These are phyloP conservation scores for Campoletis sonorensis DNA, from an alignment of 1,140 invertebrate genomes.

Conservation along the genomic window DNA sequence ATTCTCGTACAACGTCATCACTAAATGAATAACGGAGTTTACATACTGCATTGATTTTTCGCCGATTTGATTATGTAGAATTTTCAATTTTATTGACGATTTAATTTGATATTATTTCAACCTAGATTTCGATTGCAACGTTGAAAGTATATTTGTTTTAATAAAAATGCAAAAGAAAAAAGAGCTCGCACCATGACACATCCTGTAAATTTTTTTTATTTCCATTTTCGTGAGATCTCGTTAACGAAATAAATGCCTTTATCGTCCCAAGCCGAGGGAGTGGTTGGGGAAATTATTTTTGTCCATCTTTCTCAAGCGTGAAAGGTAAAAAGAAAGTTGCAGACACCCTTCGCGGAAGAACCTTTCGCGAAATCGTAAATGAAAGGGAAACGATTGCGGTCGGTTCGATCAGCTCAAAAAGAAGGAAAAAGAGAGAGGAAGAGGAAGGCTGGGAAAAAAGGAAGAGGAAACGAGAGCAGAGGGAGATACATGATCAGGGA, in stretches of 20 bases:
- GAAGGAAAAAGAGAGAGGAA: too few species aligned
- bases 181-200: background rate
- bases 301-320: slow-evolving; percentile 1
- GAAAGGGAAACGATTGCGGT: background rate
- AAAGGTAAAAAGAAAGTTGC: slow-evolving; percentile 16
- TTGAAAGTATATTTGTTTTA: background rate
- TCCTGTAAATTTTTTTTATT: background rate
- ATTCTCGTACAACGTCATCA: too few species aligned
- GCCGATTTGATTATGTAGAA: too few species aligned
- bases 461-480: background rate
- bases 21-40: too few species aligned
- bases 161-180: background rate
- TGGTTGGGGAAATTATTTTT: background rate
- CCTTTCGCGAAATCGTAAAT: slow-evolving; percentile 24
- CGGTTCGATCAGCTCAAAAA: background rate
- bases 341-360: slow-evolving; percentile 5
- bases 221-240: background rate
- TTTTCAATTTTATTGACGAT: too few species aligned
- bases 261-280: background rate
- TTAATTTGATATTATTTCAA: too few species aligned
- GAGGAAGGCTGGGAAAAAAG: background rate
- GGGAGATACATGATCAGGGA: background rate
- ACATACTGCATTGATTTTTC: too few species aligned
- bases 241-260: slow-evolving; percentile 2
- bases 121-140: background rate